A percentile compares a stretch with the other conserved stretches of the same genome.
These are phyloP conservation scores for Glossophaga mutica DNA, from an alignment of 2,797 vertebrate genomes.

Conservation along the genomic window DNA sequence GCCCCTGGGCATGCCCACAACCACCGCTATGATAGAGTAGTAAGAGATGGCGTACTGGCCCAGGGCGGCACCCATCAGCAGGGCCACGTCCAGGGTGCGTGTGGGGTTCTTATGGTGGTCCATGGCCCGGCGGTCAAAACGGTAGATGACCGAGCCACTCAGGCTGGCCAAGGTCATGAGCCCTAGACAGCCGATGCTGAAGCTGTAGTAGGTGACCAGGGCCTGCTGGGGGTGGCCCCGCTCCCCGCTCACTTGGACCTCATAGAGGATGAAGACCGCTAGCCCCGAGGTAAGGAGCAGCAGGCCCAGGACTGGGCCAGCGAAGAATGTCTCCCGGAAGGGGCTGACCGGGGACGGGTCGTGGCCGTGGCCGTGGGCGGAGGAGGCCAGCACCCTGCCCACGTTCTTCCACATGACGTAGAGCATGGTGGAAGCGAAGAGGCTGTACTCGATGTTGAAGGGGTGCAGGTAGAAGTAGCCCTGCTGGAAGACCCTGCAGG, in stretches of 20 bases:
- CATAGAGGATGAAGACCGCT: conserved; percentile 90
- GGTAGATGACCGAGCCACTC: conserved; percentile 86
- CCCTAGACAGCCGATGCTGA: conserved; percentile 88
- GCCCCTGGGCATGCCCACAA: conserved; percentile 82
- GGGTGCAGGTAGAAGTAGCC: conserved; percentile 95
- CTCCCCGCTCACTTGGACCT: conserved; percentile 82
- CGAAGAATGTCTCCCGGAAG: conserved; percentile 81
- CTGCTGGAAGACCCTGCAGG: conserved; percentile 88
- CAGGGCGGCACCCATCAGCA: conserved; percentile 92
- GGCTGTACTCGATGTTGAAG: conserved; percentile 97
- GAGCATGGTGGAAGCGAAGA: conserved; percentile 95
- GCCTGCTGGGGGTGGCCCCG: conserved; percentile 73
- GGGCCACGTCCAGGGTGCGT: conserved; percentile 90
- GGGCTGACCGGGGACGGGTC: conserved; percentile 78
- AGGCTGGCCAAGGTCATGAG: conserved; percentile 88
- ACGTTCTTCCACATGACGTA: conserved; percentile 99
- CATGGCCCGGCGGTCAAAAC: conserved; percentile 89
- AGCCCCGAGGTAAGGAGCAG: conserved; percentile 87
- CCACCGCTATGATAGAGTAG: conserved; percentile 91
- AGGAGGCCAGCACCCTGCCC: conserved; percentile 85
- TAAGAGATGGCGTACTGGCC: conserved; percentile 94
- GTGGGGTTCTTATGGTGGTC: conserved; percentile 93
- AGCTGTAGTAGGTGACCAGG: conserved; percentile 89
- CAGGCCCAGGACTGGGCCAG: conserved; percentile 84
- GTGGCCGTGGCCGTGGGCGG: conserved; percentile 77